Evolutionary conservation across 2,888 invertebrate genomes (phyloP), one percentile per base, ranked within the genome.

Genomic region (Acanthopleura granulata): DNA sequence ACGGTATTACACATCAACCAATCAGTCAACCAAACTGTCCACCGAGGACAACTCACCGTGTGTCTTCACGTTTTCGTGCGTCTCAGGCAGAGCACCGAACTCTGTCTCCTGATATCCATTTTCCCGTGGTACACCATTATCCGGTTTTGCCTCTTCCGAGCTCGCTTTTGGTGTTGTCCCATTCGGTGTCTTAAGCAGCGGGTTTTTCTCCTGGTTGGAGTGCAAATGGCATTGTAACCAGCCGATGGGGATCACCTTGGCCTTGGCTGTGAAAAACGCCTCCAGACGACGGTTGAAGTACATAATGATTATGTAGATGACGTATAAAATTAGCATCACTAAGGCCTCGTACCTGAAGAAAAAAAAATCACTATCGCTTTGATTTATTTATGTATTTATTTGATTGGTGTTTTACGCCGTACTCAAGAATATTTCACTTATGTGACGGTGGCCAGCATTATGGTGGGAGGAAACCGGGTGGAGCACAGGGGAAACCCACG

Each of bases 261-360:
- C 22, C 25, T 66, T 66, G 4, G 22, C 66, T 6, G 16, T 66
- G 66, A 66, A 66, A 25, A 71, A 71, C 12, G 25, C 74, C 69
- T 86, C 85, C 57, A 87, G 91, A 16, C 93, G 91, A 0, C 93
- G 91, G 91, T 98, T 97, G 91, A 95, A 96, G 79, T 94, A 94
- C 84, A 98, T 93, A 73, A 91, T 95, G 14, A 96, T 90, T 90
- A 97, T 97, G 92, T 98, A 98, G 40, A 95, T 92, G 0, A 93
- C 93, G 91, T 98, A 98, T 92, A 96, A 95, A 22, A 95, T 86
- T 84, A 98, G 91, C 94, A 97, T 95, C 82, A 96, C 93, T n/a
- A 96, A 91, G 0, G 97, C 94, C 91, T 98, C 97, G 40, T 94
- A 93, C 97, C 97, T 95, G 90, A 57, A 88, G 89, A 72, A 30